These are phyloP conservation scores for Azemiops feae DNA, from an alignment of 2,113 vertebrate species.

Conservation along the genomic window DNA sequence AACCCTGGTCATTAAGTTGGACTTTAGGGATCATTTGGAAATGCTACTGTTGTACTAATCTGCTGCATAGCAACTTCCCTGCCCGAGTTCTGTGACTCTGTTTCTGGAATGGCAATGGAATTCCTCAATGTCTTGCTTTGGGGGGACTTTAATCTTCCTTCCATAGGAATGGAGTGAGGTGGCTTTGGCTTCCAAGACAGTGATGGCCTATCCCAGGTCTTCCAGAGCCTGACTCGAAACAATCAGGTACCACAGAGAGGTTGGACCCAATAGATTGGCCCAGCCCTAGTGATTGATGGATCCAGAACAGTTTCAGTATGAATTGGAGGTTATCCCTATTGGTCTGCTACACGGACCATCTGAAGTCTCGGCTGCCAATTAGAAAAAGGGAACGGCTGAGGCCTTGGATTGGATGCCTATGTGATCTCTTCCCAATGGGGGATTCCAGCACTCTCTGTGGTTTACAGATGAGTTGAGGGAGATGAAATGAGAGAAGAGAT, in stretches of 20 bases:
- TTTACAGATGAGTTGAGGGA: neutral
- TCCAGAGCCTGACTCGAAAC: neutral
- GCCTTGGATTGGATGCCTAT: neutral
- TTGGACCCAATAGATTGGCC: neutral
- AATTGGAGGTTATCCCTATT: neutral
- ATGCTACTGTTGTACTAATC: no score
- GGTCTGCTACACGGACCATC: neutral
- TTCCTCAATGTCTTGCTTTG: neutral
- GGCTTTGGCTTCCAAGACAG: neutral
- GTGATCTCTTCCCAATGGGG: neutral
- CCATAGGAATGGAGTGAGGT: neutral
- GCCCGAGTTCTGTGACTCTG: no score
- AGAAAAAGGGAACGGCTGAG: neutral
- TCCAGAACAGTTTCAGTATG: neutral
- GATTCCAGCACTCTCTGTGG: neutral
- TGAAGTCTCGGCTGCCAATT: neutral
- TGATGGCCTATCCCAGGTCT: neutral
- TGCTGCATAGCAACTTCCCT: no score
- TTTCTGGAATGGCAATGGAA: neutral
- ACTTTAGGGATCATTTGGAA: neutral
- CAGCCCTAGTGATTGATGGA: neutral
- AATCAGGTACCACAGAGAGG: neutral
- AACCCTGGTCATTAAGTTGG: neutral
- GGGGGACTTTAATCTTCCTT: neutral
- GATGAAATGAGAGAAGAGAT: no score